Conservation (phyloP, 2,888 invertebrate genomes). For the Cephus runcator region DNA sequence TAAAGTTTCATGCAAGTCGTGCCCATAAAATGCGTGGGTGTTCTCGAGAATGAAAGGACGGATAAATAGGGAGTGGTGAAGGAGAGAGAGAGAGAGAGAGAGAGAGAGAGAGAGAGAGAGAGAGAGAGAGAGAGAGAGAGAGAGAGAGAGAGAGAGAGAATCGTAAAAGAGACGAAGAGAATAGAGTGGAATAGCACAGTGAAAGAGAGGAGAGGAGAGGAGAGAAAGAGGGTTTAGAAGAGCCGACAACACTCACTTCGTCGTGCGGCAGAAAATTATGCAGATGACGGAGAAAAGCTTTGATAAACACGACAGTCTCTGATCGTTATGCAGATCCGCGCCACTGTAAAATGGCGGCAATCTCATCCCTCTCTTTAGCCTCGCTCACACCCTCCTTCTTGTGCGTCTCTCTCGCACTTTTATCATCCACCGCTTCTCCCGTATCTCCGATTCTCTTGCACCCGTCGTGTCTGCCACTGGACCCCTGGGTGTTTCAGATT, state of each 20-base stretch:
- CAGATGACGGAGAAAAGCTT: slow-evolving; percentile 66
- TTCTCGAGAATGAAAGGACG: slow-evolving; percentile 34
- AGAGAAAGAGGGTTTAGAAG: neutral
- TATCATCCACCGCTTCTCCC: slow-evolving; percentile 22
- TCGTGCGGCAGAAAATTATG: slow-evolving; percentile 62
- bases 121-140: too few relatives aligned
- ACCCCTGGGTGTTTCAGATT: slow-evolving; percentile 38
- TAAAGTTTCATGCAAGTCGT: slow-evolving; percentile 59
- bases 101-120: too few relatives aligned
- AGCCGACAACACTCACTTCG: slow-evolving; percentile 21
- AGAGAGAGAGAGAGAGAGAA: neutral
- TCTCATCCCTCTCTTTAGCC: slow-evolving; percentile 38
- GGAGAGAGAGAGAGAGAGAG: neutral
- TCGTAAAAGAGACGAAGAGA: neutral
- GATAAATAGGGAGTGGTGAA: neutral
- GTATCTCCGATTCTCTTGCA: slow-evolving; percentile 24
- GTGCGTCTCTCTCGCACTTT: slow-evolving; percentile 2
- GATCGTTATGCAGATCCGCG: slow-evolving; percentile 65
- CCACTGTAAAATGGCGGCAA: slow-evolving; percentile 65
- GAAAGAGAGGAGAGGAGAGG: slow-evolving; percentile 12
- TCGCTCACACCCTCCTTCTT: neutral
- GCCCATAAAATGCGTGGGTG: slow-evolving; percentile 50
- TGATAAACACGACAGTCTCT: slow-evolving; percentile 66
- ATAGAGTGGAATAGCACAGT: neutral
- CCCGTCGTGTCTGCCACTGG: neutral